Base-by-base conservation (phyloP, 2,888 invertebrate species). In the Sclerodermus sp. region DNA sequence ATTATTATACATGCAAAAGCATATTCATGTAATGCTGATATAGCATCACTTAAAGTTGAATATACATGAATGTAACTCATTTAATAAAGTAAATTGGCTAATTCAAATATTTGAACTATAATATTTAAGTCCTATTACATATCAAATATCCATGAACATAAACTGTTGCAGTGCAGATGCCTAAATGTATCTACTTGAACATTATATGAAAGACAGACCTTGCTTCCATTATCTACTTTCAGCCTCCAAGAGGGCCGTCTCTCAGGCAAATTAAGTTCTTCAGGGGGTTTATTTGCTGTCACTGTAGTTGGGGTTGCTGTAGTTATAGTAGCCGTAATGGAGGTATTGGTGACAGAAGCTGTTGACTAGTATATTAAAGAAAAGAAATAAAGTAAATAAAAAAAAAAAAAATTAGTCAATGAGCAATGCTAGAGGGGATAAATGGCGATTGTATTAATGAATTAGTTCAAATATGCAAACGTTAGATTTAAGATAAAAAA, bases 211-310 rank as follows among this genome's bases (percentile, higher is more conserved):
- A 54, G 67, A 76, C 77, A 71, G 72, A 93, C 93, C 91, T 93
- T 94, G 83, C 90, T 91, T 79, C 88, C 84, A 79, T 91, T 90
- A 84, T 93, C 93, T 80, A 93, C 88, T 79, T 90, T 87, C 73
- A 94, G 85, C 79, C 93, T 87, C 94, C 94, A 94, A 67, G 93
- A 93, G 37, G 94, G 93, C 74, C 93, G 87, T 66, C 93, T 86
- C 80, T 93, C 93, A 65, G 83, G 83, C 63, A 80, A 71, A 66
- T 76, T 78, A 66, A 71, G 66, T 65, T 77, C 77, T 65, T 76
- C 76, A 41, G 73, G 67, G 57, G 68, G 62, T 72, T 77, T 76
- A 63, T 69, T 75, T 49, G 79, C 69, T 62, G 81, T 82, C 57
- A 82, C 82, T 55, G 78, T 76, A 45, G 81, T 80, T 39, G 82